phyloP scores from a whole-genome alignment of 2,888 invertebrate species.

The Clostera curtula region DNA sequence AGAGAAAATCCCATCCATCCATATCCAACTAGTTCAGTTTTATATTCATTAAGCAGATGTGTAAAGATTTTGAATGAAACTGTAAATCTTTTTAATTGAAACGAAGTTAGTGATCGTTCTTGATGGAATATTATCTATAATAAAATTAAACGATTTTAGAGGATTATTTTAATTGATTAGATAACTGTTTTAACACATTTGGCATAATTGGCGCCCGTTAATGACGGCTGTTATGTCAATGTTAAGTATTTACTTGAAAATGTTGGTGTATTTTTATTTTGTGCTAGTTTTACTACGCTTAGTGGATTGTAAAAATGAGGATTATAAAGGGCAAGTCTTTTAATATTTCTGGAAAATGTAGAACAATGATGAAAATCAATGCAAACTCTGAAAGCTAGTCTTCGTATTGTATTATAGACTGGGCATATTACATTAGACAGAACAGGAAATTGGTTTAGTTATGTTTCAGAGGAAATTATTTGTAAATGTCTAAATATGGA shows the following conservation, averaged over 20 bases:
- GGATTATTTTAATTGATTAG: too few relatives aligned
- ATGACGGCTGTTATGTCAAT: neutral
- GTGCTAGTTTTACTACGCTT: conserved; percentile 12
- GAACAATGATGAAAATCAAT: neutral
- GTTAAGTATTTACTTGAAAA: conserved; percentile 6
- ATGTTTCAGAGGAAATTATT: conserved; percentile 1
- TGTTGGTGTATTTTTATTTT: conserved; percentile 18
- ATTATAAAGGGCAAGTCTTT: conserved; percentile 40
- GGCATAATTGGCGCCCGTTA: conserved; percentile 2
- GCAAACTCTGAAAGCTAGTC: neutral
- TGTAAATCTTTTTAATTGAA: too few relatives aligned
- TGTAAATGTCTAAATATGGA: neutral
- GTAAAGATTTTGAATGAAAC: too few relatives aligned
- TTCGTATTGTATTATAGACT: conserved; percentile 5
- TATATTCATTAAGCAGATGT: too few relatives aligned
- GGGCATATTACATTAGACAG: conserved; percentile 7
- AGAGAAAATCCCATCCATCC: too few relatives aligned
- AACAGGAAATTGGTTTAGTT: conserved; percentile 6
- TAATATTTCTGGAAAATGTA: neutral
- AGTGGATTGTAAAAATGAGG: conserved; percentile 38
- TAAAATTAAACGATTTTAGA: too few relatives aligned
- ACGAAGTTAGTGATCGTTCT: too few relatives aligned
- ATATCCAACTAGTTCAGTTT: too few relatives aligned
- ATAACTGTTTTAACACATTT: neutral
- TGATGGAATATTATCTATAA: too few relatives aligned